Base-by-base conservation (phyloP, 2,888 invertebrate genomes). In the Scaptomyza reducta region DNA sequence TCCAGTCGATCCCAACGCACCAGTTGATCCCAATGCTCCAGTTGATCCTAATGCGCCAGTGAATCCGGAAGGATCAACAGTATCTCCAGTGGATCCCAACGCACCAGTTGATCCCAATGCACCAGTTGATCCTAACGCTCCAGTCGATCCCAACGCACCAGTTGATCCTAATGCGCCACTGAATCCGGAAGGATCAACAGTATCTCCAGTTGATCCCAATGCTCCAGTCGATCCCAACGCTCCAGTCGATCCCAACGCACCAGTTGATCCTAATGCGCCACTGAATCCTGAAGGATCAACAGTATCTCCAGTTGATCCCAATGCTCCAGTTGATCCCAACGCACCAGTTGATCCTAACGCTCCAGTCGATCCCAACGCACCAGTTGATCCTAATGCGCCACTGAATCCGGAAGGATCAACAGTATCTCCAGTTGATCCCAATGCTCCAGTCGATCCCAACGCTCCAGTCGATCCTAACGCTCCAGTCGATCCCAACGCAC, bases 341-440 rank as follows among this genome's bases (percentile, higher is more conserved):
- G 41, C 40, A 0, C 58, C 60, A 14, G 45, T 47, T 0, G 9
- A 47, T 0, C 61, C 61, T 0, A 61, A 46, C 0, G 35, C 61
- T 0, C 61, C 61, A 1, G 33, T 58, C 0, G 13, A 58, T 0
- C 61, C 61, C 0, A 61, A 42, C 0, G 35, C 46, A 0, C 60
- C 60, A 1, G 18, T 18, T 0, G n/a, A 56, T 0, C 60, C 60
- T 0, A 61, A 46, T 0, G n/a, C 46, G 1, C 61, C 61, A 6
- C 16, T 58, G 0, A 2, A 41, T 0, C 61, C 61, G 0, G 49
- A 41, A 0, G 41, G n/a, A n/a, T n/a, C n/a, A n/a, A n/a, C n/a
- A n/a, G n/a, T n/a, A n/a, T n/a, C 40, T 0, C 58, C 61, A 6
- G 14, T 56, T 0, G 35, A 56, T 0, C 59, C 57, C 0, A 55